Evolutionary conservation across 2,797 vertebrate genomes (phyloP).

Genomic region (Hydrophis major): DNA sequence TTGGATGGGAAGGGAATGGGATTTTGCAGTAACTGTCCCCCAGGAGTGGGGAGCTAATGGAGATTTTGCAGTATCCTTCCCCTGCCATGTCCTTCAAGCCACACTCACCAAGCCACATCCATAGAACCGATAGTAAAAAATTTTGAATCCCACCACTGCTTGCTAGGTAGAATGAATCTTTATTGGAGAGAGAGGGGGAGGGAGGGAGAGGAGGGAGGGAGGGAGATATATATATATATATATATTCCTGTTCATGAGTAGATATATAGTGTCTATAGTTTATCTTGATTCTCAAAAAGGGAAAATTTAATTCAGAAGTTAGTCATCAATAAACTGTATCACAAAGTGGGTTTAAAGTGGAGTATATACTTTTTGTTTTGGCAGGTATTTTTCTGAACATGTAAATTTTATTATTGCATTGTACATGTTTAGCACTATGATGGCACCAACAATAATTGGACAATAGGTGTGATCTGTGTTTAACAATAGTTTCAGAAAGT

Average conservation of each 20-base stretch:
- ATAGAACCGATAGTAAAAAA: no score
- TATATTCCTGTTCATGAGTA: no score
- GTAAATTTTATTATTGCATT: neutral
- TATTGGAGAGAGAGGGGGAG: conserved; percentile 28
- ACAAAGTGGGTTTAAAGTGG: neutral
- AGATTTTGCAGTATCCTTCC: no score
- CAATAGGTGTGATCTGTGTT: neutral
- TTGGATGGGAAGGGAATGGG: no score
- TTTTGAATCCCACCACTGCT: neutral
- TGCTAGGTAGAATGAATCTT: conserved; percentile 83
- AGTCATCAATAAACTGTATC: neutral
- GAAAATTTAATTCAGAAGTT: neutral
- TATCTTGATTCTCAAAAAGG: no score
- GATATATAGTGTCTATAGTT: no score
- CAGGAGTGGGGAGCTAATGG: no score
- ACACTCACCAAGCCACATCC: no score
- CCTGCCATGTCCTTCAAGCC: no score
- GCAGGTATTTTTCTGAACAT: neutral
- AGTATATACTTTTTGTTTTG: neutral
- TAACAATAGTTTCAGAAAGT: neutral
- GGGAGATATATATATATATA: no score
- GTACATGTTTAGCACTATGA: neutral
- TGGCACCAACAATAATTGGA: neutral
- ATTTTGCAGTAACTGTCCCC: no score
- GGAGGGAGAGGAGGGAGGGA: conserved; percentile 46